Evolutionary conservation across 2,113 vertebrate genomes (phyloP).

Genomic region (Zosterops lateralis): DNA sequence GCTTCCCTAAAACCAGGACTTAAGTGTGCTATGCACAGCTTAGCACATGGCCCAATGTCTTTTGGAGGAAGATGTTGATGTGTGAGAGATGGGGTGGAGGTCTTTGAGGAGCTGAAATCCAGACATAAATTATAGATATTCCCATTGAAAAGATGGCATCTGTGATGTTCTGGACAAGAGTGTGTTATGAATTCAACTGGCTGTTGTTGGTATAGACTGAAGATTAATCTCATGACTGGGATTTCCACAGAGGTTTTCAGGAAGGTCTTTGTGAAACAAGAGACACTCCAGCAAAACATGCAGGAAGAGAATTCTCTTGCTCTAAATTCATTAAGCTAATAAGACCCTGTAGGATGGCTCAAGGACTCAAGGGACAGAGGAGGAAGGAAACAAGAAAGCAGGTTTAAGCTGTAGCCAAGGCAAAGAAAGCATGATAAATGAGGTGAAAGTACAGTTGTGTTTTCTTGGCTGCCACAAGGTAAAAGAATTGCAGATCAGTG

Average conservation of each 20-base stretch:
- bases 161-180: background rate
- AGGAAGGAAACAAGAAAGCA: slow-evolving; percentile 44
- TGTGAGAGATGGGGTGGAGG: background rate
- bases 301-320: background rate
- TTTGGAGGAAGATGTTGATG: accelerated
- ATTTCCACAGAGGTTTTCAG: background rate
- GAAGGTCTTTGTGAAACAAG: background rate
- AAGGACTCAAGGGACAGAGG: background rate
- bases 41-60: background rate
- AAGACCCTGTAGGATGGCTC: background rate
- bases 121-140: background rate
- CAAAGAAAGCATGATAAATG: background rate
- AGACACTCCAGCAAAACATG: background rate
- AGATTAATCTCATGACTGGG: background rate
- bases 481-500: background rate
- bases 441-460: background rate
- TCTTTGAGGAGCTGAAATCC: background rate
- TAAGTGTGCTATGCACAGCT: background rate
- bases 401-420: slow-evolving; percentile 4
- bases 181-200: background rate
- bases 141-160: background rate
- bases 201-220: background rate
- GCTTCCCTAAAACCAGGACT: background rate
- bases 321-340: slow-evolving; percentile 32
- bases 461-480: background rate